Base-by-base conservation (phyloP, 2,797 vertebrate species). In the Sebastes dallii region DNA sequence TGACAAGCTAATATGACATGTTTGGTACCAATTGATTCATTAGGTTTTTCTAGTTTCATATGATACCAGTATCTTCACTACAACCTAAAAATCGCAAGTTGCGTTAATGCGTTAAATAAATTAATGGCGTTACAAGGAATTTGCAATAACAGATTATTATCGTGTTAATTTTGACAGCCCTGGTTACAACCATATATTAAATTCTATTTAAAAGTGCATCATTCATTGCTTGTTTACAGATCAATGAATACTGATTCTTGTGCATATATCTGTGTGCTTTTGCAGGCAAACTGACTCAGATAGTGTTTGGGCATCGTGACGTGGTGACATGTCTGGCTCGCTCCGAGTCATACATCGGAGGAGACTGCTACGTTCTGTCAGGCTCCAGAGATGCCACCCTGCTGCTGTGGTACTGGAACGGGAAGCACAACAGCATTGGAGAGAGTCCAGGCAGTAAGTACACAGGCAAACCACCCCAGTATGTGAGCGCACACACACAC, bases 391-490 rank as follows among this genome's bases (percentile, higher is more conserved):
- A 99, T 70, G 98, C 98, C 89, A 99, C 98, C 0, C 94, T 99
- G 81, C 95, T 99, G 87, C 96, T 99, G 77, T 99, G 98, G 98
- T 99, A 98, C 94, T 99, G 98, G 98, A 99, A 98, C 32, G 98
- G 98, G 74, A 99, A 98, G 95, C 96, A 95, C 91, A 96, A 90
- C 92, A 96, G 95, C 78, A 96, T 99, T 13, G 98, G 98, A 75
- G 98, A 99, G 88, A 96, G 95, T 79, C 94, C 96, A 14, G 95
- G 95, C 88, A 96, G 98, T 99, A 91, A 97, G 97, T 87, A 72
- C 78, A 86, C 81, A 70, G 34, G 24, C 73, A 59, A 29, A 76
- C 36, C 39, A 22, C 25, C 22, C 74, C 5, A 13, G 42, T 64
- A 34, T 60, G 56, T 25, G 59, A 79, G 64, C 59, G 42, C 76